Base-by-base conservation (phyloP, 2,113 vertebrate species). In the Lonchura striata region DNA sequence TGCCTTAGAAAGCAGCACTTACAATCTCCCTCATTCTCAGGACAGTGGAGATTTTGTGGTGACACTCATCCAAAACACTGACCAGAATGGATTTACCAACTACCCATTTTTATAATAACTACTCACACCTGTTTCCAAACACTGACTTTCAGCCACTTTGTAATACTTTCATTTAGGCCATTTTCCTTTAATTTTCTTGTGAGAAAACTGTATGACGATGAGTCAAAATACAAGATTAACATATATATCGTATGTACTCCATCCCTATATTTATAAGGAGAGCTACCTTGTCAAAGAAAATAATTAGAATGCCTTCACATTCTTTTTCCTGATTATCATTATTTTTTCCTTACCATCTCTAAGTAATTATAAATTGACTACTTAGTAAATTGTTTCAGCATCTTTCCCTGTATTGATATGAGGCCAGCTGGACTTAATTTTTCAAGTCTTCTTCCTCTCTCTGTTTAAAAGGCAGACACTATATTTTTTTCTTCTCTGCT, bases 301-400 rank as follows among this genome's bases (percentile, higher is more conserved):
- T 64, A 95, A 84, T 87, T 91, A 89, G 68, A 74, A 70, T 63
- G 61, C 66, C 33, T 79, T 49, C 56, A 68, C 83, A 79, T 91
- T 88, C 60, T 61, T 82, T 78, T 82, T 49, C 77, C 41, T 94
- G 86, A 89, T 72, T 69, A 39, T 57, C 57, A 69, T 79, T 82
- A 74, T 2, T 37, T 91, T 92, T 94, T 91, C 76, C 91, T 95
- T 95, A 95, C 94, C 94, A 82, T 49, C 56, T 33, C 19, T 69
- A 92, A 94, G 86, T 89, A 88, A 53, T 94, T 95, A 87, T 91
- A 87, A 96, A 96, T 86, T 82, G 77, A 79, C 83, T 94, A 72
- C 44, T 61, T 79, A 76, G 65, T 89, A 94, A 95, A 91, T 92
- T 84, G 77, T 33, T 95, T 83, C 91, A 46, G 28, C 96, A 91